phyloP scores from a whole-genome alignment of 2,113 vertebrate genomes.

The Sturnira hondurensis region DNA sequence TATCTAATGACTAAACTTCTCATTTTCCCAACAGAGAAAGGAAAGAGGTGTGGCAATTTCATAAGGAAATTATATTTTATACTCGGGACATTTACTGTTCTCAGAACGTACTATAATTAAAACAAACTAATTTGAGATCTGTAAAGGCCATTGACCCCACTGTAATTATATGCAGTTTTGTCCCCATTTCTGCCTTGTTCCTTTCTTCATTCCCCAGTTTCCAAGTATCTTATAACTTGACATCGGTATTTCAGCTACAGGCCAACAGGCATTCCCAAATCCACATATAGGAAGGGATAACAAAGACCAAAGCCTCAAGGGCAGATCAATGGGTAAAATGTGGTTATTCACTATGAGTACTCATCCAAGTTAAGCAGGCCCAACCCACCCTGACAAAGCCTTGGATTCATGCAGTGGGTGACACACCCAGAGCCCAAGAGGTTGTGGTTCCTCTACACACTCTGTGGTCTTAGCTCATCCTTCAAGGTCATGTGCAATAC shows the following conservation, averaged over 20 bases:
- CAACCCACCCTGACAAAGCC: neutral
- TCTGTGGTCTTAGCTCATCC: neutral
- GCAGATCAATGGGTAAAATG: neutral
- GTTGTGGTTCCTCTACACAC: neutral
- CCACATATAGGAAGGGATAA: neutral
- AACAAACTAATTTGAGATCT: neutral
- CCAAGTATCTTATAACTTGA: neutral
- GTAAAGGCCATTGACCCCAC: neutral
- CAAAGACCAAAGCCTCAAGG: neutral
- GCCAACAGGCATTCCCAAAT: neutral
- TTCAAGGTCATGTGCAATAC: neutral
- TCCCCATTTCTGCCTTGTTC: neutral
- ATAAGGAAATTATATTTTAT: neutral
- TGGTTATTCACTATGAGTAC: neutral
- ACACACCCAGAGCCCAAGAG: neutral
- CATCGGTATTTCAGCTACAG: neutral
- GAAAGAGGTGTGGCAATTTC: neutral
- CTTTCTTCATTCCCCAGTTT: neutral
- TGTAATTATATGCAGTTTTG: neutral
- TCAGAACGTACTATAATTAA: neutral
- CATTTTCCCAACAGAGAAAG: neutral
- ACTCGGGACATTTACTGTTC: neutral
- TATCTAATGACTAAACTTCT: neutral
- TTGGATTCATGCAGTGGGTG: neutral
- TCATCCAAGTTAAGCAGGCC: neutral